Evolutionary conservation across 1,140 invertebrate genomes (phyloP).

Genomic region (Hormaphis cornu): DNA sequence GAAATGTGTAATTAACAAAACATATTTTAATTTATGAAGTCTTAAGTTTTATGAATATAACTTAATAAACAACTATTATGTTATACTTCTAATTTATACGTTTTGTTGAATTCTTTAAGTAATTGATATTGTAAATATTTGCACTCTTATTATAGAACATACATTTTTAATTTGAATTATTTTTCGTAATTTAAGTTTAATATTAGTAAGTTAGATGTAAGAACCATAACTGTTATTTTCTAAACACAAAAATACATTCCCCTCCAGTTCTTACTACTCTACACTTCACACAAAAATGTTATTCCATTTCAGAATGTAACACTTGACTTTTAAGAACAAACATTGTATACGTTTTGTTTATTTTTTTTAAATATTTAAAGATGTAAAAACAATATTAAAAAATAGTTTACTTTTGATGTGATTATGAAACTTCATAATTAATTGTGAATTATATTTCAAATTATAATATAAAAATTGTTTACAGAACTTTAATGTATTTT

Average conservation of each 20-base stretch:
- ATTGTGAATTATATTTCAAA: too few species aligned
- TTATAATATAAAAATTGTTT: too few species aligned
- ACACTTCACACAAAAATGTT: not conserved
- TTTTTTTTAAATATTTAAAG: too few species aligned
- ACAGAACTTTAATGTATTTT: too few species aligned
- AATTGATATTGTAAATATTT: slow-evolving; percentile 7
- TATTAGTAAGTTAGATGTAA: not conserved
- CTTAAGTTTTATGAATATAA: not conserved
- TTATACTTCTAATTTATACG: not conserved
- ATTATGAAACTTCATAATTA: too few species aligned
- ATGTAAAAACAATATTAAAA: too few species aligned
- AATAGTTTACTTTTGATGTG: too few species aligned
- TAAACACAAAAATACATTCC: slow-evolving; percentile 2
- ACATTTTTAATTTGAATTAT: not conserved
- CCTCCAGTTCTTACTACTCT: not conserved
- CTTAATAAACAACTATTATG: not conserved
- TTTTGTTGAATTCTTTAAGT: not conserved
- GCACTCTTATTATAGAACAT: not conserved
- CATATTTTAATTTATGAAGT: not conserved
- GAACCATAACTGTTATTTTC: not conserved
- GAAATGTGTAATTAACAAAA: not conserved
- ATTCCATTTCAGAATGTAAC: not conserved
- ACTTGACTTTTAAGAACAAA: too few species aligned
- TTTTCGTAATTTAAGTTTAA: not conserved
- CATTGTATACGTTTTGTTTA: too few species aligned